phyloP scores from a whole-genome alignment of 2,797 vertebrate genomes.

The Aphelocoma californica region DNA sequence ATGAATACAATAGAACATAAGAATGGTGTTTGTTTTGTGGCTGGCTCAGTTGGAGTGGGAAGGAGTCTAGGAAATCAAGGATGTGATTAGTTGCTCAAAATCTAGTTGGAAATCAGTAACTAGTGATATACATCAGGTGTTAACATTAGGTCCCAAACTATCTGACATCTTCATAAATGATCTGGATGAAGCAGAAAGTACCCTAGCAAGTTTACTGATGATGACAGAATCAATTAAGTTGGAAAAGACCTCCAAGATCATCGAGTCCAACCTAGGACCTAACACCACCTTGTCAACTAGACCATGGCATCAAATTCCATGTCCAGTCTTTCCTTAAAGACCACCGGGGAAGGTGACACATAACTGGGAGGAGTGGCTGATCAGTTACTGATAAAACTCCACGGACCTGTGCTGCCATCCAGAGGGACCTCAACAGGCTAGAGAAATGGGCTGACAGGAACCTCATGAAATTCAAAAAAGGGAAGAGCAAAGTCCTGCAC shows the following conservation, averaged over 20 bases:
- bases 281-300: background rate
- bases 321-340: background rate
- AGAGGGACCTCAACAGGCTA: background rate
- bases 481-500: background rate
- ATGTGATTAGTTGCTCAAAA: background rate
- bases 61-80: background rate
- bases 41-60: background rate
- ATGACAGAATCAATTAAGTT: background rate
- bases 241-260: background rate
- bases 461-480: accelerated
- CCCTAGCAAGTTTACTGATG: background rate
- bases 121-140: background rate
- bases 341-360: background rate
- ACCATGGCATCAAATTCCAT: background rate
- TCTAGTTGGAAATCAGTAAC: background rate
- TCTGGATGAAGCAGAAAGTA: background rate
- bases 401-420: background rate
- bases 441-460: background rate
- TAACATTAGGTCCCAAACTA: background rate
- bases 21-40: background rate
- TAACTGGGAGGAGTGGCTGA: background rate
- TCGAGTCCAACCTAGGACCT: background rate
- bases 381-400: background rate
- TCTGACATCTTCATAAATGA: background rate
- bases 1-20: background rate